phyloP scores from a whole-genome alignment of 1,140 invertebrate genomes.

The Pachyrhynchus sulphureomaculatus region DNA sequence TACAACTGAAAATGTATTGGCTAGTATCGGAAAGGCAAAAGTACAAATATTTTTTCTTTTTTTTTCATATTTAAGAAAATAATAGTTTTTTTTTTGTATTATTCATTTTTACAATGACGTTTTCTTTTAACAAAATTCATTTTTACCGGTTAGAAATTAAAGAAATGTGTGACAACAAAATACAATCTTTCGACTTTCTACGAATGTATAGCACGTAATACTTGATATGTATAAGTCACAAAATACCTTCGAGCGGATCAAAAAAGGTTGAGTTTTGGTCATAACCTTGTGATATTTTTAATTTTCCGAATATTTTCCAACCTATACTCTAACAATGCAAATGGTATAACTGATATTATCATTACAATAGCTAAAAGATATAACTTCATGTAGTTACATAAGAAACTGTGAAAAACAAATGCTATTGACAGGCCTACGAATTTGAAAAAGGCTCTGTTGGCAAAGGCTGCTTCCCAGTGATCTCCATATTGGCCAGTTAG shows the following conservation, averaged over 20 bases:
- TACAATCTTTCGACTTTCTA: too few relatives aligned
- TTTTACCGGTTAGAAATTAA: too few relatives aligned
- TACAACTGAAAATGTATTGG: too few relatives aligned
- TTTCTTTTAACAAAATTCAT: too few relatives aligned
- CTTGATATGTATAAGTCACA: conserved; percentile 27
- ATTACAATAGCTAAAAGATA: conserved; percentile 51
- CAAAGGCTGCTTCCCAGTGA: conserved; percentile 53
- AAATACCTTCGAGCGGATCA: conserved; percentile 30
- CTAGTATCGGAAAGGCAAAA: too few relatives aligned
- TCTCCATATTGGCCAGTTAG: conserved; percentile 52
- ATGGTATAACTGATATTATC: conserved; percentile 49
- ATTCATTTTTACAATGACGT: too few relatives aligned
- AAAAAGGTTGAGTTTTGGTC: conserved; percentile 44
- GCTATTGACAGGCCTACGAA: conserved; percentile 52
- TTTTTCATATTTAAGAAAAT: too few relatives aligned
- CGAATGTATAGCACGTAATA: conserved; percentile 9
- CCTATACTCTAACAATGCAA: conserved; percentile 49
- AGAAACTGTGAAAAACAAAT: conserved; percentile 50
- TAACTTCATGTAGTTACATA: conserved; percentile 55
- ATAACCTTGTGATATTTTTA: conserved; percentile 49
- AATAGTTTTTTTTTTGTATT: too few relatives aligned
- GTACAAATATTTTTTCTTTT: too few relatives aligned
- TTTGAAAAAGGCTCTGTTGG: conserved; percentile 52
- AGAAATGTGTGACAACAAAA: too few relatives aligned
- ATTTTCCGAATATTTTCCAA: conserved; percentile 48